Evolutionary conservation across 2,113 vertebrate genomes (phyloP).

Genomic region (Anarhynchus alexandrinus): DNA sequence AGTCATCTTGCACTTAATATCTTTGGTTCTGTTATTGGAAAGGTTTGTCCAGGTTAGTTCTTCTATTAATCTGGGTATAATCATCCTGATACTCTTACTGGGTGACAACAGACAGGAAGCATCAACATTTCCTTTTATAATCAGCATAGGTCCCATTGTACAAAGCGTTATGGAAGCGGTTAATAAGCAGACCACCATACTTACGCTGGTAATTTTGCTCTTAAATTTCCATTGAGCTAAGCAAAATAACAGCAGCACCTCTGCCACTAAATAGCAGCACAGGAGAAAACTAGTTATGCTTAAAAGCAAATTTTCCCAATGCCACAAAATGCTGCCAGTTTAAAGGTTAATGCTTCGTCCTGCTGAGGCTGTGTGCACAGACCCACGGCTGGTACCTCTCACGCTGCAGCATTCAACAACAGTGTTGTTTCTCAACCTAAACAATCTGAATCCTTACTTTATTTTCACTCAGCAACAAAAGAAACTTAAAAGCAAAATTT

Average conservation of each 20-base stretch:
- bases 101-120: background rate
- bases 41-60: background rate
- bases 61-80: background rate
- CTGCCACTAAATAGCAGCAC: background rate
- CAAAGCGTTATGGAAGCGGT: background rate
- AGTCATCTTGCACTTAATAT: background rate
- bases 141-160: background rate
- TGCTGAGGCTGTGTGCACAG: background rate
- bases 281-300: background rate
- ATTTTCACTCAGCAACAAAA: background rate
- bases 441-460: background rate
- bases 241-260: background rate
- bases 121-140: background rate
- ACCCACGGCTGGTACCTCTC: background rate
- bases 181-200: background rate
- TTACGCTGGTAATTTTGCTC: background rate
- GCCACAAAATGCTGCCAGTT: background rate
- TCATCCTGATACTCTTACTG: background rate
- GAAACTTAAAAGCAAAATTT: accelerated
- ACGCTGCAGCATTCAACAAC: background rate
- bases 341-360: background rate
- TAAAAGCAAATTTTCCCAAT: background rate
- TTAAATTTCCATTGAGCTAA: background rate
- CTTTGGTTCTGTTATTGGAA: background rate
- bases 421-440: background rate